Evolutionary conservation across 2,797 vertebrate species (phyloP), one percentile per base, ranked within the genome.

Genomic region (Darevskia nairensis): DNA sequence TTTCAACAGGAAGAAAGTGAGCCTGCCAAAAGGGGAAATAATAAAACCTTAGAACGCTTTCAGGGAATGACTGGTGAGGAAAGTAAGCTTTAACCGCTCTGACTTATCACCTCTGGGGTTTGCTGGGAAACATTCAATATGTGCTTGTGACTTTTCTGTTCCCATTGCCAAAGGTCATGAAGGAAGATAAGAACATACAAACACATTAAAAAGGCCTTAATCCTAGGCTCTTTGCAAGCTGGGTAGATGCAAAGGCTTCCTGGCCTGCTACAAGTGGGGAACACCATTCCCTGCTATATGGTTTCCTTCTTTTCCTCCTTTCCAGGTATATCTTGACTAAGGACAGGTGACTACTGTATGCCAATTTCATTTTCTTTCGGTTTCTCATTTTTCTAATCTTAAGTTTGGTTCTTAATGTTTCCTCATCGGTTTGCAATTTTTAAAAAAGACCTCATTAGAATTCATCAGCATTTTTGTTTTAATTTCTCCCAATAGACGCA

Each of bases 1-100:
- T 77, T 61, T 75, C 84, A 92, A 86, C 87, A 89, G 76, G 88
- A 89, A 21, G 55, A 91, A 86, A 79, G 27, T 68, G 46, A 17
- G 35, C 21, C 80, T 91, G 82, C 46, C 32, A 41, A 84, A 78
- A 90, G 82, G 84, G 86, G 55, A 84, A 64, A 8, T 79, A 27
- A 7, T n/a, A 21, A 78, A 87, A 29, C 29, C 80, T 81, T 55
- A 39, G 46, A 61, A 64, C 13, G 10, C 64, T 77, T 85, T 44
- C 68, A 39, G 10, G 41, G 85, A 92, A 71, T 21, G 25, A 23
- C 0, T 39, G 29, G 29, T 25, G 0, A n/a, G 27, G 61, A 39
- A 88, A 50, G 50, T 85, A 86, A 83, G n/a, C 0, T 29, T 39
- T 82, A 10, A 29, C 15, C 8, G 80, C 23, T 90, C 71, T 75